Percentiles rank a stretch among this genome's conserved stretches.
These are phyloP conservation scores for Onychostruthus taczanowskii DNA, from an alignment of 2,113 vertebrate species.

Conservation along the genomic window DNA sequence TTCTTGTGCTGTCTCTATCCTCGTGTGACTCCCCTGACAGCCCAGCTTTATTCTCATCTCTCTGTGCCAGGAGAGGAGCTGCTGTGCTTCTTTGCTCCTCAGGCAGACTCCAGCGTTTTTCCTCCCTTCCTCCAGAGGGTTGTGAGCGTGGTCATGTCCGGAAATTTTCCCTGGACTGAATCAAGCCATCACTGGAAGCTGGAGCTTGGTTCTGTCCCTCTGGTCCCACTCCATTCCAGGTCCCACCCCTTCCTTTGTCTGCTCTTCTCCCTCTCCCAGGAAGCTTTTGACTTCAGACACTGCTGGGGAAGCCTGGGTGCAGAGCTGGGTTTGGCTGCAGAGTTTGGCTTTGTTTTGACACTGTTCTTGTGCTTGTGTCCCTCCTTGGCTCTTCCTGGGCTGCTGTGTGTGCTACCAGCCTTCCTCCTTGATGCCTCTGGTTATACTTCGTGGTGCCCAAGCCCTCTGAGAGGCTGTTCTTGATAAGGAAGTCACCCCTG, in stretches of 20 bases:
- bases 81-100: neutral
- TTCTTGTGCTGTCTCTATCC: neutral
- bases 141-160: neutral
- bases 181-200: neutral
- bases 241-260: neutral
- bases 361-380: neutral
- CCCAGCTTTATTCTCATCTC: neutral
- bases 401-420: neutral
- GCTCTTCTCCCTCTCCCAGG: neutral
- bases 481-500: neutral
- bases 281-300: fast-evolving
- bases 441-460: neutral
- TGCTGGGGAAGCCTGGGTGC: neutral
- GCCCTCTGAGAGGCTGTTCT: neutral
- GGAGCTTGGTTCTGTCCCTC: fast-evolving
- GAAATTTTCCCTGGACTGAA: neutral
- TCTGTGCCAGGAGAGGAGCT: neutral
- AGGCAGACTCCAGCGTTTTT: neutral
- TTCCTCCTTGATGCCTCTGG: neutral
- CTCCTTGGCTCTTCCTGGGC: neutral
- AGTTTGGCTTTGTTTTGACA: neutral
- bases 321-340: neutral
- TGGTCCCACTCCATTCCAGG: neutral
- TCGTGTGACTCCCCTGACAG: neutral
- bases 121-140: neutral